Evolutionary conservation across 2,888 invertebrate species (phyloP).

Genomic region (Thecocarcelia acutangulata): DNA sequence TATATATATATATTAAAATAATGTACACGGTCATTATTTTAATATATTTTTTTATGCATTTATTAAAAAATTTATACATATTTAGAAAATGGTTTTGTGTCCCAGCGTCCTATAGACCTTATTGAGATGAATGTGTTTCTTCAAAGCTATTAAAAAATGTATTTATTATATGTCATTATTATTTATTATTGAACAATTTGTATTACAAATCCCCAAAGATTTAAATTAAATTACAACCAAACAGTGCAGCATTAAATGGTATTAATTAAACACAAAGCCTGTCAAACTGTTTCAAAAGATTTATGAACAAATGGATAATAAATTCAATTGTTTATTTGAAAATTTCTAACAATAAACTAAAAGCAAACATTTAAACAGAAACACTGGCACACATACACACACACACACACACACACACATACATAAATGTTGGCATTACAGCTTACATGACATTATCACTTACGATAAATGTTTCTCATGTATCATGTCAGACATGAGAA

Average conservation of each 20-base stretch:
- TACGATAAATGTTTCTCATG: conserved; percentile 22
- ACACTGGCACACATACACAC: neutral
- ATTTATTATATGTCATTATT: conserved; percentile 12
- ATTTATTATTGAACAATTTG: conserved; percentile 18
- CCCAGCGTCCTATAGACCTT: too few relatives aligned
- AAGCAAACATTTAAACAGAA: neutral
- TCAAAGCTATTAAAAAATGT: neutral
- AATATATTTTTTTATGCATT: too few relatives aligned
- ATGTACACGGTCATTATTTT: too few relatives aligned
- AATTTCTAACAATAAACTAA: conserved; percentile 14
- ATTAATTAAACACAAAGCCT: conserved; percentile 7
- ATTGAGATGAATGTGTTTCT: too few relatives aligned
- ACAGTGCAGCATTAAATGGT: neutral
- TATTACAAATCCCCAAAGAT: conserved; percentile 15
- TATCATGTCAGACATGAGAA: neutral
- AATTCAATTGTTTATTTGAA: conserved; percentile 27
- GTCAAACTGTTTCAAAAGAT: conserved; percentile 36
- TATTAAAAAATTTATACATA: too few relatives aligned
- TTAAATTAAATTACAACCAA: conserved; percentile 24
- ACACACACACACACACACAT: neutral
- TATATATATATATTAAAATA: too few relatives aligned
- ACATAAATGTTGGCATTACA: neutral
- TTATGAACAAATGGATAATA: conserved; percentile 47
- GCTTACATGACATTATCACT: conserved; percentile 5
- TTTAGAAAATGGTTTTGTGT: too few relatives aligned